These are phyloP conservation scores for Philhelius pedissequus DNA, from an alignment of 2,888 invertebrate genomes.

Conservation along the genomic window DNA sequence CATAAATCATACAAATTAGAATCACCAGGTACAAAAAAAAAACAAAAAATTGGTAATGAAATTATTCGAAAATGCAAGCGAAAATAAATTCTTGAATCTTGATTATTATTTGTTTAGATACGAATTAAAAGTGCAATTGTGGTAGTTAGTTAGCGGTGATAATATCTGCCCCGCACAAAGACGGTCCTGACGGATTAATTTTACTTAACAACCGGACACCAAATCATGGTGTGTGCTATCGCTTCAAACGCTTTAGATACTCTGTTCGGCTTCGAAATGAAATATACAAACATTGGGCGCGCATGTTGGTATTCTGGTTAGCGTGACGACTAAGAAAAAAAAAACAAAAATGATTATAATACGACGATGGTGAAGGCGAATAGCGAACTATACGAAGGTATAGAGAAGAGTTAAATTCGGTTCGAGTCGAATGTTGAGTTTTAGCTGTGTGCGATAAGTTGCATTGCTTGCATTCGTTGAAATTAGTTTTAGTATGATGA, in stretches of 20 bases:
- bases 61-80: slow-evolving; percentile 9
- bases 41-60: slow-evolving; percentile 49
- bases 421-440: slow-evolving; percentile 16
- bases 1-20: slow-evolving; percentile 1
- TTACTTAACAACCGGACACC: slow-evolving; percentile 65
- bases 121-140: not conserved
- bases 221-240: slow-evolving; percentile 63
- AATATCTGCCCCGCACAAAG: slow-evolving; percentile 52
- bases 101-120: not conserved
- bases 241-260: slow-evolving; percentile 62
- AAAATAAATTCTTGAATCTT: slow-evolving; percentile 21
- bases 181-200: slow-evolving; percentile 59
- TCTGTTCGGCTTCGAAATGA: slow-evolving; percentile 23
- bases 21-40: slow-evolving; percentile 2
- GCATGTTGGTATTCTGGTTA: slow-evolving; percentile 16
- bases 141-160: slow-evolving; percentile 5
- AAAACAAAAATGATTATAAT: not conserved
- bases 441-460: not conserved
- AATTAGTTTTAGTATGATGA: slow-evolving; percentile 30
- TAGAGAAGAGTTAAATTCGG: not conserved
- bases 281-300: slow-evolving; percentile 4
- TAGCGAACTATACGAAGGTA: not conserved
- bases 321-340: slow-evolving; percentile 5
- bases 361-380: not conserved
- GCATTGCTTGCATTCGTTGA: not conserved